Evolutionary conservation across 2,888 invertebrate species (phyloP), one percentile per base, ranked within the genome.

Genomic region (Philhelius pedissequus): DNA sequence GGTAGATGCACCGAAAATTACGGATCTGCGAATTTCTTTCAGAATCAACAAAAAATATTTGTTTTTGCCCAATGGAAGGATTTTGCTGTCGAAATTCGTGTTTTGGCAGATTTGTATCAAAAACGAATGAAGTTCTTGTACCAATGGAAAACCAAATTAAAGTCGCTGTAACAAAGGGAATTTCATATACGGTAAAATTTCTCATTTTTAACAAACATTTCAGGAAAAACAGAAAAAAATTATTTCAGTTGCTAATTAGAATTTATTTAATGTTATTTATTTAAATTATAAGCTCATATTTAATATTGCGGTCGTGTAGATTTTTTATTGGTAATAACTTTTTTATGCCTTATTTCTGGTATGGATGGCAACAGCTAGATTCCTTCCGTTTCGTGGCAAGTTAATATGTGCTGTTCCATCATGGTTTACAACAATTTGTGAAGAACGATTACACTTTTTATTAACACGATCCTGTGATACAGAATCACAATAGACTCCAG

Each of bases 401-500:
- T 40, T 50, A 15, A 89, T 78, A 0, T 54, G 43, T 5, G 86
- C 86, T 13, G 68, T 77, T 9, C 88, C 88, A 54, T 86, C 71
- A 8, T 5, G 32, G 4, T 70, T 71, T 0, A 89, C 86, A 11
- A 54, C 60, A 8, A 52, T 13, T 22, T 68, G 20, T 38, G 81
- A 8, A 78, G 87, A 2, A 71, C 64, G 15, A 87, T 88, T 56
- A 35, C 71, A 64, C 50, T 93, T 86, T 92, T 91, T 0, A 87
- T 89, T 27, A 2, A 60, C 7, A 30, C 75, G 87, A 92, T 92
- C 25, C 91, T 89, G 0, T 96, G 96, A 38, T 94, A 94, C 86
- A 96, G 95, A 13, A 90, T 97, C 97, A 90, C 97, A 97, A 91
- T 97, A 97, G 0, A 88, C 92, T n/a, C 97, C 97, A 60, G 94